Conservation (phyloP, 2,888 invertebrate species). For the Lasioglossum villosulum region DNA sequence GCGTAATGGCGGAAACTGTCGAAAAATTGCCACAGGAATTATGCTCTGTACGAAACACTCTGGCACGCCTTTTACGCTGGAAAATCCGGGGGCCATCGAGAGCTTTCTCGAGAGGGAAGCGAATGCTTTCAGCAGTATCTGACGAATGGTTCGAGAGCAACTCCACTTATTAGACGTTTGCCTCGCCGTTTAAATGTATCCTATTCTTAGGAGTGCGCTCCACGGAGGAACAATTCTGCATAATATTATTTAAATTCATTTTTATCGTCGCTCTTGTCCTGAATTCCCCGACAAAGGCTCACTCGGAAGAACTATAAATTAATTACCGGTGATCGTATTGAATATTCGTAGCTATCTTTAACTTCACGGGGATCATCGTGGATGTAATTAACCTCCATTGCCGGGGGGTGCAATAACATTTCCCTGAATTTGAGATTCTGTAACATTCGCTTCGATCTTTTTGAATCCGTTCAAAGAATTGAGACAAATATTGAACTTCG, state of each 20-base stretch:
- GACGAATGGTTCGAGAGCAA: slow-evolving; percentile 2
- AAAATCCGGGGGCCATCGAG: slow-evolving; percentile 9
- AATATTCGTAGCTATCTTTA: background rate
- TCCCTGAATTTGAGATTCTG: background rate
- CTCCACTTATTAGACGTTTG: slow-evolving; percentile 22
- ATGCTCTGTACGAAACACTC: background rate
- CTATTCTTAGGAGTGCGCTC: background rate
- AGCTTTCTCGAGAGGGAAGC: background rate
- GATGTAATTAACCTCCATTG: background rate
- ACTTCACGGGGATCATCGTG: background rate
- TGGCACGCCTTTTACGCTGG: background rate
- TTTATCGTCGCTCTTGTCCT: slow-evolving; percentile 18
- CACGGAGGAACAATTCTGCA: slow-evolving; percentile 1
- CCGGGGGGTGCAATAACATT: background rate
- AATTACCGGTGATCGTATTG: background rate
- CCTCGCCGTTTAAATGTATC: background rate
- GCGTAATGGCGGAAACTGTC: no score
- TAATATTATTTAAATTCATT: slow-evolving; percentile 18
- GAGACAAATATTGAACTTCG: background rate
- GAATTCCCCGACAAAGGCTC: background rate
- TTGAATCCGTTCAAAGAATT: background rate
- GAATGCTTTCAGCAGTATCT: slow-evolving; percentile 31
- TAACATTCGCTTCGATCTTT: background rate
- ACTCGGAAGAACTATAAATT: background rate
- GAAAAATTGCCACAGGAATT: background rate